Evolutionary conservation across 1,140 invertebrate genomes (phyloP).

Genomic region (Belonocnema kinseyi): DNA sequence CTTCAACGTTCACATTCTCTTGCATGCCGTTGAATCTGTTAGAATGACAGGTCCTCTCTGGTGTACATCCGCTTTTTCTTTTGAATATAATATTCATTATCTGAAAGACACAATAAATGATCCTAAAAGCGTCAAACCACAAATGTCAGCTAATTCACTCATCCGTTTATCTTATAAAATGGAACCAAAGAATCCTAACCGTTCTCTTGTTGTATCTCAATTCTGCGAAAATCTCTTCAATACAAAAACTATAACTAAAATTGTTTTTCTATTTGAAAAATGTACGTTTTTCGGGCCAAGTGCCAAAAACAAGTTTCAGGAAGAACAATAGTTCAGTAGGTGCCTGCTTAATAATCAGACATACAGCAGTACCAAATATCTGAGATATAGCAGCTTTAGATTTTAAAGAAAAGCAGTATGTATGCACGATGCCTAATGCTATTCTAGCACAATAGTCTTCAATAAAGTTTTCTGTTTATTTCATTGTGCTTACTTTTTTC

Average conservation of each 20-base stretch:
- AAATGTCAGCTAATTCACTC: slow-evolving; percentile 33
- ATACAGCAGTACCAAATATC: slow-evolving; percentile 23
- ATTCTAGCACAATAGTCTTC: no score
- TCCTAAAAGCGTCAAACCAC: slow-evolving; percentile 36
- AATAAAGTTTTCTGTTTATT: no score
- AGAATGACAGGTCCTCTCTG: slow-evolving; percentile 35
- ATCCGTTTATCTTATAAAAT: neutral
- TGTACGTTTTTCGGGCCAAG: neutral
- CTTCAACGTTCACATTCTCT: slow-evolving; percentile 37
- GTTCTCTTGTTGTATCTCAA: neutral
- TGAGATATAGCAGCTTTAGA: neutral
- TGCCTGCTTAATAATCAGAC: neutral
- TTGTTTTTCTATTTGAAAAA: neutral
- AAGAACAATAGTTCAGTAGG: neutral
- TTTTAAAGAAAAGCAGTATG: no score
- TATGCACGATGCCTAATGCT: no score
- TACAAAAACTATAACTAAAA: neutral
- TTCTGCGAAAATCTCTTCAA: slow-evolving; percentile 31
- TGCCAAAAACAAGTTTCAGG: neutral
- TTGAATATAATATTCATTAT: slow-evolving; percentile 36
- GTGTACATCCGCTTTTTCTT: slow-evolving; percentile 35
- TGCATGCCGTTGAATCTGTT: slow-evolving; percentile 35
- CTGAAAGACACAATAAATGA: slow-evolving; percentile 35
- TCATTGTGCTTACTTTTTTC: no score
- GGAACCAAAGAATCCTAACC: no score